Evolutionary conservation across 2,113 vertebrate species (phyloP).

Genomic region (Eulacestoma nigropectus): DNA sequence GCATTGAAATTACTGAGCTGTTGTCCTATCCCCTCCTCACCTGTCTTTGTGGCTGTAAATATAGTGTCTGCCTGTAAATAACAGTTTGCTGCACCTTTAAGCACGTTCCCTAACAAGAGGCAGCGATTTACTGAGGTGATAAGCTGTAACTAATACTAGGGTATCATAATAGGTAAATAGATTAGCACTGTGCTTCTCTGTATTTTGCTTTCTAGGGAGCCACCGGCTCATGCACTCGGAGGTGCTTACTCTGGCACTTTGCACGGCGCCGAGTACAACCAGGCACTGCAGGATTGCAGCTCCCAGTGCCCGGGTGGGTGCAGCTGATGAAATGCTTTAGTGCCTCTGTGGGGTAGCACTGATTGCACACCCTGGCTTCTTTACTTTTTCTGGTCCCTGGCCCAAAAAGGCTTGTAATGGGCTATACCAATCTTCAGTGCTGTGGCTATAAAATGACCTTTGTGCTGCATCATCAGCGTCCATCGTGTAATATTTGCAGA

Average conservation of each 20-base stretch:
- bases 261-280: not conserved
- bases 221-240: not conserved
- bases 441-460: not conserved
- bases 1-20: slow-evolving; percentile 64
- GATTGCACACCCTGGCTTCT: not conserved
- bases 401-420: not conserved
- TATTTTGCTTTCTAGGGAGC: slow-evolving; percentile 67
- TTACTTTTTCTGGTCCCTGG: not conserved
- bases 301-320: not conserved
- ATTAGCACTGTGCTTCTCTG: slow-evolving; percentile 46
- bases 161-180: slow-evolving; percentile 84
- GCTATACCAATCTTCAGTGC: not conserved
- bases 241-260: slow-evolving; percentile 35
- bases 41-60: slow-evolving; percentile 75
- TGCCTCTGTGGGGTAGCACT: not conserved
- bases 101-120: slow-evolving; percentile 73
- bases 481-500: not conserved
- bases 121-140: slow-evolving; percentile 88
- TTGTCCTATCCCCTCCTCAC: slow-evolving; percentile 66
- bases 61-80: slow-evolving; percentile 80
- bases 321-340: not conserved
- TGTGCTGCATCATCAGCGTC: not conserved
- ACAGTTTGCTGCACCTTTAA: slow-evolving; percentile 78
- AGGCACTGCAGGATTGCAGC: not conserved
- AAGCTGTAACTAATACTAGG: slow-evolving; percentile 88